Percentiles rank a stretch among this genome's conserved stretches.
Evolutionary conservation across 2,113 vertebrate species (phyloP).

Genomic region (Burhinus oedicnemus): DNA sequence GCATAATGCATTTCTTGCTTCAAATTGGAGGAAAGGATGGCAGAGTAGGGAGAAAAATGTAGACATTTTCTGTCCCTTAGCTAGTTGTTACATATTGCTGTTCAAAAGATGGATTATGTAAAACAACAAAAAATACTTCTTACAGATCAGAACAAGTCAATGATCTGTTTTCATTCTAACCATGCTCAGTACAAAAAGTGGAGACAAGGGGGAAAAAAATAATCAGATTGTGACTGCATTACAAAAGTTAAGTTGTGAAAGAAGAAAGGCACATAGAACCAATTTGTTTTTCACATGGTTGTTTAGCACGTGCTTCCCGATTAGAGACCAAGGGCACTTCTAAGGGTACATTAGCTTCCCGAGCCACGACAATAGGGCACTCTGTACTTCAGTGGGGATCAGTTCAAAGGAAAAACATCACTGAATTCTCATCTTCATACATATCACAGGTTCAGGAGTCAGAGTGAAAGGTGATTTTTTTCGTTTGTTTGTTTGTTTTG

Average conservation of each 20-base stretch:
- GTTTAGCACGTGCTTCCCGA: fast-evolving
- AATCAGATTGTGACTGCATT: background rate
- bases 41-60: background rate
- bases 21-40: background rate
- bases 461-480: background rate
- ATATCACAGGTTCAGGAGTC: background rate
- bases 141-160: background rate
- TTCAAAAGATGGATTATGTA: background rate
- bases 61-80: background rate
- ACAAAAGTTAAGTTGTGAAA: background rate
- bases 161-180: background rate
- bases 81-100: background rate
- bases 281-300: background rate
- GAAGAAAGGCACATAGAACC: background rate
- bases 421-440: background rate
- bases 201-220: background rate
- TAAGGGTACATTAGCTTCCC: background rate
- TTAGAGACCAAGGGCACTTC: background rate
- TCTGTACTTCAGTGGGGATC: background rate
- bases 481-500: no score
- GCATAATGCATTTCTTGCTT: background rate
- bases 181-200: background rate
- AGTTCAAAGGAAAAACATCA: background rate
- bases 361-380: background rate
- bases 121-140: background rate